phyloP scores from a whole-genome alignment of 2,797 vertebrate genomes.

The Coluber constrictor region DNA sequence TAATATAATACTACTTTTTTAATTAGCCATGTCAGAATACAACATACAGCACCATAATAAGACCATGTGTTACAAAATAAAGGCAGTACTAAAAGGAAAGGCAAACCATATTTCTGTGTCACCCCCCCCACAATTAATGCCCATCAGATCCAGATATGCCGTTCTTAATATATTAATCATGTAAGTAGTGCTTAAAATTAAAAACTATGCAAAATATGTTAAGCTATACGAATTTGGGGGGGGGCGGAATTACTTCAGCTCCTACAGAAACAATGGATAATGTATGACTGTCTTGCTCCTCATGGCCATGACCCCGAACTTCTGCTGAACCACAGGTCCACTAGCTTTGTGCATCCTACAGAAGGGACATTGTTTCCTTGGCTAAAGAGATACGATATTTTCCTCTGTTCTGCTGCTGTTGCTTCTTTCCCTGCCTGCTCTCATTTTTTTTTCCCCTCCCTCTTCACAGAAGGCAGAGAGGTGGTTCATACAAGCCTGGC shows the following conservation, averaged over 20 bases:
- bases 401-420: background rate
- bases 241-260: background rate
- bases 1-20: background rate
- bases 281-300: background rate
- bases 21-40: background rate
- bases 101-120: background rate
- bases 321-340: conserved; percentile 34
- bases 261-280: background rate
- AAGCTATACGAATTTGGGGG: background rate
- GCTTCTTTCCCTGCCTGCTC: conserved; percentile 21
- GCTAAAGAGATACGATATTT: conserved; percentile 14
- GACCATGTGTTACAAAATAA: background rate
- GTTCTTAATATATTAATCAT: background rate
- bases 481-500: conserved; percentile 4
- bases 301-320: background rate
- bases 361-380: conserved; percentile 44
- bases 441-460: accelerated
- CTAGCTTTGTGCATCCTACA: conserved; percentile 31
- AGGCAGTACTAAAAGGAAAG: background rate
- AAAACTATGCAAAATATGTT: background rate
- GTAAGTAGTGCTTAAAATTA: background rate
- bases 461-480: background rate
- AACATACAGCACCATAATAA: background rate
- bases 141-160: background rate
- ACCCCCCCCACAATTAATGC: background rate